Evolutionary conservation across 2,888 invertebrate species (phyloP).

Genomic region (Dicycla oo): DNA sequence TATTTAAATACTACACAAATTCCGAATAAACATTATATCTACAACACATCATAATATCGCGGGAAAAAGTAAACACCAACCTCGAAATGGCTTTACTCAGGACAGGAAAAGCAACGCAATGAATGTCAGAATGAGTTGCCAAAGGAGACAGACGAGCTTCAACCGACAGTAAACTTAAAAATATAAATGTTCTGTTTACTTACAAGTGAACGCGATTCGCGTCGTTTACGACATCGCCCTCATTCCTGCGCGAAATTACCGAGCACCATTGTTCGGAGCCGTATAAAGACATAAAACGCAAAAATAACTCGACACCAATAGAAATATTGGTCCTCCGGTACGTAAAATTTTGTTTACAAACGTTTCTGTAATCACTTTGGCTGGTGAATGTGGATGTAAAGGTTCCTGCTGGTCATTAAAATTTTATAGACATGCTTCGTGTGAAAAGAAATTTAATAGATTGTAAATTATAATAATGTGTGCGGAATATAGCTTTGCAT

Average conservation of each 20-base stretch:
- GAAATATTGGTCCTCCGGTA: conserved; percentile 62
- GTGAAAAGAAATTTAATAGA: conserved; percentile 48
- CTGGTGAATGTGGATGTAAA: conserved; percentile 52
- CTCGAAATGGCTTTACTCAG: conserved; percentile 27
- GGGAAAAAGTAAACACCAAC: conserved; percentile 31
- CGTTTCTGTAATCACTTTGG: conserved; percentile 55
- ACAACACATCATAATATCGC: conserved; percentile 5
- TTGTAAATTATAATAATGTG: conserved; percentile 50
- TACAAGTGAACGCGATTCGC: conserved; percentile 60
- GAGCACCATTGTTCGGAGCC: conserved; percentile 65
- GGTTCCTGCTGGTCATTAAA: conserved; percentile 47
- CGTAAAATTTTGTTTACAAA: conserved; percentile 61
- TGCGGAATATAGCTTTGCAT: conserved; percentile 15
- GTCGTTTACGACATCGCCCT: conserved; percentile 62
- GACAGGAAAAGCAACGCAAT: conserved; percentile 40
- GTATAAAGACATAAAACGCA: conserved; percentile 66
- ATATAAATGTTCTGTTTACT: conserved; percentile 64
- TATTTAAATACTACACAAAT: neutral
- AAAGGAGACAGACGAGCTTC: conserved; percentile 42
- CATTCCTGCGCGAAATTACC: conserved; percentile 64
- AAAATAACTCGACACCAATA: conserved; percentile 66
- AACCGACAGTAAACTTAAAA: conserved; percentile 64
- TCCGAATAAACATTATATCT: neutral
- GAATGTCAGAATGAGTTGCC: conserved; percentile 41
- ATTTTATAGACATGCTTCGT: conserved; percentile 43